These are phyloP conservation scores for Eristalinus aeneus DNA, from an alignment of 2,888 invertebrate species.

Conservation along the genomic window DNA sequence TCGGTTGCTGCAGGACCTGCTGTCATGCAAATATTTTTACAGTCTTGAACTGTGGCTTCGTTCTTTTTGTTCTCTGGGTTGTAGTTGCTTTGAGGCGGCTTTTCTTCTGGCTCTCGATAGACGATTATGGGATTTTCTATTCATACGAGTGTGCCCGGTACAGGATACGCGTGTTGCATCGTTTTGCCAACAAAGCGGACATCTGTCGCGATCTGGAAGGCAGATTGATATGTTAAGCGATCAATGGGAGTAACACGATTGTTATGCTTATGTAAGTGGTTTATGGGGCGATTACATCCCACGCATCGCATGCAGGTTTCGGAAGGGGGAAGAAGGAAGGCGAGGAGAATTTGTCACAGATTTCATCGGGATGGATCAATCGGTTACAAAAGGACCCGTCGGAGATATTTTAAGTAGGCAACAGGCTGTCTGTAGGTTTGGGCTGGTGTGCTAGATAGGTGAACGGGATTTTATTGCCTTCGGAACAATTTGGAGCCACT, in stretches of 20 bases:
- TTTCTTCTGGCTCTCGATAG: background rate
- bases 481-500: no score
- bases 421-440: no score
- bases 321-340: no score
- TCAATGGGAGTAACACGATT: background rate
- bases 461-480: no score
- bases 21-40: slow-evolving; percentile 70
- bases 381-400: no score
- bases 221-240: background rate
- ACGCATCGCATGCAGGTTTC: background rate
- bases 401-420: no score
- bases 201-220: slow-evolving; percentile 25
- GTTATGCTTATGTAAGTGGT: background rate
- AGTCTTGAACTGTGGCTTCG: slow-evolving; percentile 62
- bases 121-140: slow-evolving; percentile 61
- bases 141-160: slow-evolving; percentile 36
- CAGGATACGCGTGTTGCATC: slow-evolving; percentile 61
- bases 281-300: background rate
- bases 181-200: slow-evolving; percentile 9
- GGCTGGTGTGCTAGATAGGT: no score
- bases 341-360: no score
- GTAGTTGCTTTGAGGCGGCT: slow-evolving; percentile 6
- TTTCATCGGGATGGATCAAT: no score
- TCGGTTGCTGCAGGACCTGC: slow-evolving; percentile 43
- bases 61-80: slow-evolving; percentile 31